These are phyloP conservation scores for Iphiclides podalirius DNA, from an alignment of 2,888 invertebrate genomes.

Conservation along the genomic window DNA sequence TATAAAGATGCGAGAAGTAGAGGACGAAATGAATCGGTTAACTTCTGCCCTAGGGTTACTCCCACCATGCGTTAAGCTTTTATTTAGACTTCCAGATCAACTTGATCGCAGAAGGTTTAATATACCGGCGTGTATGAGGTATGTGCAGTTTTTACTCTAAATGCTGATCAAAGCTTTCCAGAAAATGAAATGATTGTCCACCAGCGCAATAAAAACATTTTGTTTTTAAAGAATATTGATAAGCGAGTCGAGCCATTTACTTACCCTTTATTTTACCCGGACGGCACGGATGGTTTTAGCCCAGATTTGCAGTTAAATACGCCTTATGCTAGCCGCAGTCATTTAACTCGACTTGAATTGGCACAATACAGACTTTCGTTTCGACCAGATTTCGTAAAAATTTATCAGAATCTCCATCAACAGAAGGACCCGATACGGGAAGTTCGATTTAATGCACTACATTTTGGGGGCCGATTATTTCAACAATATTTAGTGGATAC, in stretches of 20 bases:
- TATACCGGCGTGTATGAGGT: conserved; percentile 29
- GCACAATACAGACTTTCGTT: conserved; percentile 28
- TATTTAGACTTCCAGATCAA: conserved; percentile 27
- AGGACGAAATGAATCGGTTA: conserved; percentile 27
- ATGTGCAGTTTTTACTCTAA: conserved; percentile 28
- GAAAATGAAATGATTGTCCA: conserved; percentile 29
- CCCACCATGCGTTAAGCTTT: conserved; percentile 26
- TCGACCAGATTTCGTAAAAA: conserved; percentile 26
- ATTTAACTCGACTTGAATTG: conserved; percentile 28
- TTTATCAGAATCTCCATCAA: conserved; percentile 24
- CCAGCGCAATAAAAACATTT: conserved; percentile 23
- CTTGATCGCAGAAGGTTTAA: conserved; percentile 24
- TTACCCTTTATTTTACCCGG: conserved; percentile 30
- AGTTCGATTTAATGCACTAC: conserved; percentile 27
- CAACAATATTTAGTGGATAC: conserved; percentile 28
- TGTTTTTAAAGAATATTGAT: conserved; percentile 27
- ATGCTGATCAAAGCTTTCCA: conserved; percentile 26
- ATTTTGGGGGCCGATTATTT: conserved; percentile 24
- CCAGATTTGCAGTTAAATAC: conserved; percentile 27
- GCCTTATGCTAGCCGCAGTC: conserved; percentile 25
- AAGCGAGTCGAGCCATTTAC: conserved; percentile 28
- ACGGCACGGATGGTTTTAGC: conserved; percentile 28
- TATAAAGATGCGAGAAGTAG: conserved; percentile 28
- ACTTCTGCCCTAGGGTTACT: conserved; percentile 19
- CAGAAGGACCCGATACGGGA: conserved; percentile 22